Evolutionary conservation across 2,888 invertebrate species (phyloP), one percentile per base, ranked within the genome.

Genomic region (Zaprionus lineosus): DNA sequence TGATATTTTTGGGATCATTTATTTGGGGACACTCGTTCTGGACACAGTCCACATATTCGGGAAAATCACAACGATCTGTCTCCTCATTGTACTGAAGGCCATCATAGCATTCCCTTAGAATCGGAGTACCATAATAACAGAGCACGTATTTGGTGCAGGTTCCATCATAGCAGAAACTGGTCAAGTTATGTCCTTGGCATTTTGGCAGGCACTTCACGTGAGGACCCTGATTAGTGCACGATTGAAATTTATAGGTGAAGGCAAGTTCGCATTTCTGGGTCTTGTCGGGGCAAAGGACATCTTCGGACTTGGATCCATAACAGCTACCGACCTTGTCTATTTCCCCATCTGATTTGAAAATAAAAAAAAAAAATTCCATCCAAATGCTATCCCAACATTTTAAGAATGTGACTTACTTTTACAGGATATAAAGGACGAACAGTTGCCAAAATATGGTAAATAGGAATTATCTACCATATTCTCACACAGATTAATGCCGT

Each of bases 41-140:
- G 16, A 84, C 81, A 57, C 89, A 89, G 55, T 89, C 88, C 3
- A 89, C 89, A 57, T 69, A 83, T 43, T 84, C 46, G 0, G 89
- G 69, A 24, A 75, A 86, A 73, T 89, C 90, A 26, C 89, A 89
- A 24, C 88, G 88, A 74, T 85, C 84, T 8, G 89, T 88, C 0
- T 48, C 59, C 2, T 63, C 40, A 61, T 89, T 89, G 37, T 86
- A 89, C 33, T 89, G 89, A n/a, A 89, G 55, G 1, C 83, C 76
- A 43, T 89, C 89, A 2, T 61, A 16, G 36, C 89, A 89, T 19
- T 84, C 47, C 14, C 84, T 72, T 2, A 88, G 5, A 0, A 89
- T 74, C 0, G 88, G 83, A 0, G 43, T 47, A 0, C 75, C 66
- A 19, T 60, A 82, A 61, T 83, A 88, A 47, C 89, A 89, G 14